These are phyloP conservation scores for Syngnathus typhle DNA, from an alignment of 2,113 vertebrate genomes.

Conservation along the genomic window DNA sequence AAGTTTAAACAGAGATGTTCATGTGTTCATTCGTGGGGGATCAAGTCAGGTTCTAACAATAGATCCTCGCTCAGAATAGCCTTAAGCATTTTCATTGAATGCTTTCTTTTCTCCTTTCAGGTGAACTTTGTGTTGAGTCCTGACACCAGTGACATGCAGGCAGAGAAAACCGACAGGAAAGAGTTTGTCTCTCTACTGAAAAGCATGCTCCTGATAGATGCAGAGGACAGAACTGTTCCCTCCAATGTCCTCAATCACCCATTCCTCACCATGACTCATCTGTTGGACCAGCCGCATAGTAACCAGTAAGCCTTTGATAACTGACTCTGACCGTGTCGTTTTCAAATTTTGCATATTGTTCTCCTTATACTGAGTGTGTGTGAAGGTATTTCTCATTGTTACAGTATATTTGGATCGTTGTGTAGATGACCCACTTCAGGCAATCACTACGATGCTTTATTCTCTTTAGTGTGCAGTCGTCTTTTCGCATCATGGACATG, in stretches of 20 bases:
- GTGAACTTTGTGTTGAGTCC: constrained; percentile 94
- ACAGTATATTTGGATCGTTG: not conserved
- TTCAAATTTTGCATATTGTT: not conserved
- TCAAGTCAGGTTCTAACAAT: not conserved
- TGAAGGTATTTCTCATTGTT: not conserved
- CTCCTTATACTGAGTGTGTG: not conserved
- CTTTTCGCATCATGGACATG: constrained; percentile 95
- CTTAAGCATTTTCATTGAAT: not conserved
- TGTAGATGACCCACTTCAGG: not conserved
- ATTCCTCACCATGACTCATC: constrained; percentile 97
- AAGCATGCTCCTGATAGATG: constrained; percentile 92
- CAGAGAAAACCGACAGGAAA: constrained; percentile 90
- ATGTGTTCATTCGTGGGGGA: not conserved
- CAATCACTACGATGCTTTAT: not conserved
- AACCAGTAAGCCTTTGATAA: constrained; percentile 78
- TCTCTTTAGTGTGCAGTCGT: constrained; percentile 83
- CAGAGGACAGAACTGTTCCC: constrained; percentile 87
- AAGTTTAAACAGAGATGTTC: constrained; percentile 57
- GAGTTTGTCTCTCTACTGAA: constrained; percentile 95
- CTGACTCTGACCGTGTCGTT: not conserved
- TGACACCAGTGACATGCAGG: constrained; percentile 87
- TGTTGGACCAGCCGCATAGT: constrained; percentile 93
- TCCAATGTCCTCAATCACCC: constrained; percentile 84
- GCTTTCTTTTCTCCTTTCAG: constrained; percentile 51
- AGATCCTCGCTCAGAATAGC: not conserved